Base-by-base conservation (phyloP, 2,113 vertebrate species). In the Phaethornis superciliosus region DNA sequence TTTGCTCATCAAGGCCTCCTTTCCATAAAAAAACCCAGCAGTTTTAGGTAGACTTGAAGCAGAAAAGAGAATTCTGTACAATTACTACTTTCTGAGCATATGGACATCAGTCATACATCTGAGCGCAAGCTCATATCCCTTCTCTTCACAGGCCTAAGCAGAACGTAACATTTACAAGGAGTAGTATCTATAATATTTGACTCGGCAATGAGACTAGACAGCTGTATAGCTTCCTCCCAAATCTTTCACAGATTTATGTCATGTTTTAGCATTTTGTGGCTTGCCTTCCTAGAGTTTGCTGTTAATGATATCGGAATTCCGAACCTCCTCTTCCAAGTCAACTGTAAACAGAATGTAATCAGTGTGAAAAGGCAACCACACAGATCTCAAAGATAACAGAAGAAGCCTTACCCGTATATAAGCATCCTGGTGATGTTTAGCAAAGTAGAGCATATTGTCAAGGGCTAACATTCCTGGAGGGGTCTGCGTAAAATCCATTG, bases 401-500 rank as follows among this genome's bases (percentile, higher is more conserved):
- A 77, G 47, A 4, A 26, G 30, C 46, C 98, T 99, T 97, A 99
- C 99, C 98, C 99, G 98, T 96, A 99, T 98, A 85, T 99, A 99
- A 46, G 99, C 98, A 62, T 99, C 99, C 95, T 99, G 99, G 68
- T 99, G 99, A 90, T 99, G 98, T 85, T 98, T 99, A 85, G 99
- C 99, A 4, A 99, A 99, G 96, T 99, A 99, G 42, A 99, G 96
- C 99, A 99, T 99, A 95, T 99, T 99, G 97, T 99, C 99, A 3
- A 99, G 98, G 81, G 99, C 99, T 70, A 99, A 89, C 99, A 99
- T 99, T 86, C 99, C 99, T 10, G 99, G 99, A 96, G 99, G 99
- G 18, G 99, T 99, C 98, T 99, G 99, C 0, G 99, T 99, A 87
- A 99, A 99, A 97, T 99, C 99, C 98, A 99, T 98, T 11, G 99